Conservation (phyloP, 2,888 invertebrate genomes). For the Strigamia transsilvanica region DNA sequence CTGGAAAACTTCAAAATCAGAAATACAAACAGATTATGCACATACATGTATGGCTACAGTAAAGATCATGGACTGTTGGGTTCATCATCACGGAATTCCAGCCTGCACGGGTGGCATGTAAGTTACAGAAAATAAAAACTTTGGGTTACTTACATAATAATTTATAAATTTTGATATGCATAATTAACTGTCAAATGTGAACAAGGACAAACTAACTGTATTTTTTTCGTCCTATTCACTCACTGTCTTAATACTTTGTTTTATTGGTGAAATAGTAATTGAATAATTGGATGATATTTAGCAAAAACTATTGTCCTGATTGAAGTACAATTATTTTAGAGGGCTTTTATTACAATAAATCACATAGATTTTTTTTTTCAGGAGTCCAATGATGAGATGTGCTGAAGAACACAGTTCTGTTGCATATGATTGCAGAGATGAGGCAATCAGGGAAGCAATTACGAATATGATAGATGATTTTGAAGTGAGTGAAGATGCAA, state of each 20-base stretch:
- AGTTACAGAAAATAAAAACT: background rate
- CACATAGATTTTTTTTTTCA: background rate
- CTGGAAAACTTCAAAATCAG: conserved; percentile 10
- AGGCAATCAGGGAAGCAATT: background rate
- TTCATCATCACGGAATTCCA: conserved; percentile 34
- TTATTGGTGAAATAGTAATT: conserved; percentile 8
- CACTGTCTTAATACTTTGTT: conserved; percentile 3
- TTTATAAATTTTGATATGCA: background rate
- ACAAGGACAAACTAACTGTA: conserved; percentile 7
- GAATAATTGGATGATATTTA: conserved; percentile 11
- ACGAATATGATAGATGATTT: conserved; percentile 24
- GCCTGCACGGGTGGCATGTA: conserved; percentile 31
- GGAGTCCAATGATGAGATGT: conserved; percentile 12
- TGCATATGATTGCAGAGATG: conserved; percentile 34
- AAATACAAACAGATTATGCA: conserved; percentile 1
- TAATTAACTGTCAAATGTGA: conserved; percentile 24
- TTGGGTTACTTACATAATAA: conserved; percentile 32
- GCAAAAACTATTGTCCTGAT: conserved; percentile 15
- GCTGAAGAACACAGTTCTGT: conserved; percentile 10
- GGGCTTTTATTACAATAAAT: conserved; percentile 23
- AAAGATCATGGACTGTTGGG: conserved; percentile 15
- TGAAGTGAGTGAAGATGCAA: conserved; percentile 43
- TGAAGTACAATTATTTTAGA: background rate
- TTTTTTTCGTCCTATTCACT: background rate
- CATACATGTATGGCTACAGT: conserved; percentile 13